These are phyloP conservation scores for Phataginus tricuspis DNA, from an alignment of 2,797 vertebrate genomes.

Conservation along the genomic window DNA sequence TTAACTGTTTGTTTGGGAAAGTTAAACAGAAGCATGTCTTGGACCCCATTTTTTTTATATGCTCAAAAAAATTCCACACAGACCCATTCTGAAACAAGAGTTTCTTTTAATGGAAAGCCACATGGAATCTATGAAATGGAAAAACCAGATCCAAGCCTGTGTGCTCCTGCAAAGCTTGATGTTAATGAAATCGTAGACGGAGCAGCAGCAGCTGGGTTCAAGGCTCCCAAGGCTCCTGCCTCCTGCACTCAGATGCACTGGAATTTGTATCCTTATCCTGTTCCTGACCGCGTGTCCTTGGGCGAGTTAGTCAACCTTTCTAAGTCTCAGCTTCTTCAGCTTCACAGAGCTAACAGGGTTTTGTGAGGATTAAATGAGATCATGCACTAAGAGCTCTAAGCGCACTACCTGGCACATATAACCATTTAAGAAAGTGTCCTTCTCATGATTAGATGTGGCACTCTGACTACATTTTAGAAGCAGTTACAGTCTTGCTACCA, in stretches of 20 bases:
- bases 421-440: neutral
- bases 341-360: neutral
- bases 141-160: neutral
- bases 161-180: neutral
- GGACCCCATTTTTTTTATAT: neutral
- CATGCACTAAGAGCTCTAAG: neutral
- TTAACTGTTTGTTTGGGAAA: neutral
- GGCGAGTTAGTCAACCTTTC: slow-evolving; percentile 12
- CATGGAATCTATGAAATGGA: neutral
- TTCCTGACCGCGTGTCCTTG: slow-evolving; percentile 45
- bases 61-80: neutral
- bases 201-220: neutral
- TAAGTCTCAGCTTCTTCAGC: neutral
- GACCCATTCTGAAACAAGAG: neutral
- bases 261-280: neutral
- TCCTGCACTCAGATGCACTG: neutral
- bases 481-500: neutral
- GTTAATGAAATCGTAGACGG: neutral
- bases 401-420: neutral
- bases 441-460: neutral
- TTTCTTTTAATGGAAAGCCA: slow-evolving; percentile 21
- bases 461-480: neutral
- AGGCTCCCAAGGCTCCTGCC: neutral
- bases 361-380: neutral
- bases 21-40: neutral